These are phyloP conservation scores for Oxytorus armatus DNA, from an alignment of 2,888 invertebrate species.

Conservation along the genomic window DNA sequence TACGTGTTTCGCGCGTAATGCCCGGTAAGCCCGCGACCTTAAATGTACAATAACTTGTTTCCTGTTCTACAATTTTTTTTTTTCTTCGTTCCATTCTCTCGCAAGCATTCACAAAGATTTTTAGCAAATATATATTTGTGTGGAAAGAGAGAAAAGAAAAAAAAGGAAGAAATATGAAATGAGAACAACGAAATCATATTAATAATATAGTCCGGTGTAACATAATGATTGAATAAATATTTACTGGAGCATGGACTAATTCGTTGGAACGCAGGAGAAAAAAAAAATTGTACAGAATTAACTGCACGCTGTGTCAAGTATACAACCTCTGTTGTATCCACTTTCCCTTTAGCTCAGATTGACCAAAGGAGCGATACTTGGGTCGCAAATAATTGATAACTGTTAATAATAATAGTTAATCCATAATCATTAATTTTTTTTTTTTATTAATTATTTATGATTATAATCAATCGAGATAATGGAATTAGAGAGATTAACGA, in stretches of 20 bases:
- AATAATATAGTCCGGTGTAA: conserved; percentile 60
- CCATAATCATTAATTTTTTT: conserved; percentile 30
- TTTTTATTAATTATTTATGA: conserved; percentile 12
- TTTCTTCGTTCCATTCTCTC: conserved; percentile 51
- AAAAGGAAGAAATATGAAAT: conserved; percentile 12
- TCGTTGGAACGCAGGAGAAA: conserved; percentile 37
- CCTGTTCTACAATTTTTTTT: conserved; percentile 34
- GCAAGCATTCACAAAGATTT: conserved; percentile 59
- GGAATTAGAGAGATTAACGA: not conserved
- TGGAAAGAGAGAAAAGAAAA: conserved; percentile 31
- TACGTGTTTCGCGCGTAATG: conserved; percentile 44
- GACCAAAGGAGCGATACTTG: conserved; percentile 66
- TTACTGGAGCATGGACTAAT: conserved; percentile 36
- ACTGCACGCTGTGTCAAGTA: conserved; percentile 42
- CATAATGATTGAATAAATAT: conserved; percentile 57
- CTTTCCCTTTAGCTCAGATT: conserved; percentile 59
- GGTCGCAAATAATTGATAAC: conserved; percentile 29
- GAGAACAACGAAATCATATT: conserved; percentile 12
- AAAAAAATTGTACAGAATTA: too few relatives aligned
- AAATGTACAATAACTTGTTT: conserved; percentile 51
- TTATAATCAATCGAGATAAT: conserved; percentile 21
- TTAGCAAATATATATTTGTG: conserved; percentile 54
- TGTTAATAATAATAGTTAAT: not conserved
- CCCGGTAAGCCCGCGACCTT: conserved; percentile 63
- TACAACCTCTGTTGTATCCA: conserved; percentile 43